A percentile compares a stretch with the other conserved stretches of the same genome.
Evolutionary conservation across 2,113 vertebrate genomes (phyloP).

Genomic region (Calidris pugnax): DNA sequence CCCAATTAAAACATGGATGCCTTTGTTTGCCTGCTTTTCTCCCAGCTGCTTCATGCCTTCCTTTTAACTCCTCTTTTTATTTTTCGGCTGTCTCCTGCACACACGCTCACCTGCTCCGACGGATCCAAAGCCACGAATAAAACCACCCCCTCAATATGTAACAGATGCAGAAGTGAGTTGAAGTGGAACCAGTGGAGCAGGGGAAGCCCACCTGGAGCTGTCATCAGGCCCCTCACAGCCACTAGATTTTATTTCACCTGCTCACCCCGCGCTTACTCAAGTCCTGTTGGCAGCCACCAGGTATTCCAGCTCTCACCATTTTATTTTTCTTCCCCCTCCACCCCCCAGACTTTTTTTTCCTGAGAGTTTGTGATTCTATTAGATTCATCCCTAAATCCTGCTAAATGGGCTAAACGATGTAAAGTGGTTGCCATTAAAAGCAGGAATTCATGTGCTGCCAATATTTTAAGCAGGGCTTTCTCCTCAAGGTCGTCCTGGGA

Average conservation of each 20-base stretch:
- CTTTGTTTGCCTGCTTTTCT: neutral
- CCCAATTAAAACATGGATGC: neutral
- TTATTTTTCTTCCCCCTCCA: neutral
- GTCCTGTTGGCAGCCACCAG: constrained; percentile 35
- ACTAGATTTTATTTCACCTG: constrained; percentile 70
- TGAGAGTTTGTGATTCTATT: neutral
- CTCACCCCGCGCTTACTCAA: constrained; percentile 23
- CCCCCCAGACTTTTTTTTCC: neutral
- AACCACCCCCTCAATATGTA: constrained; percentile 50
- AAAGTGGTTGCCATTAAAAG: constrained; percentile 48
- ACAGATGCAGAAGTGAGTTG: constrained; percentile 65
- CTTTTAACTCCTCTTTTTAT: neutral
- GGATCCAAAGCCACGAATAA: constrained; percentile 43
- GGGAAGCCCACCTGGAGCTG: constrained; percentile 57
- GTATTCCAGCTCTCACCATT: constrained; percentile 44
- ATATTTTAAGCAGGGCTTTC: neutral
- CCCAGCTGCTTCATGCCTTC: neutral
- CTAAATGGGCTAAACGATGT: constrained; percentile 47
- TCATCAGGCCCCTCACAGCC: constrained; percentile 68
- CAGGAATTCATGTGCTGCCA: constrained; percentile 16
- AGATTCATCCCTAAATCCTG: constrained; percentile 26
- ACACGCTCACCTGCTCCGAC: constrained; percentile 27
- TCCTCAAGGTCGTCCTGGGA: neutral
- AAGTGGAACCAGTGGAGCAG: constrained; percentile 70
- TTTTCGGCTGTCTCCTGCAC: neutral